Conservation (phyloP, 2,113 vertebrate species). For the Ammodytes dubius region DNA sequence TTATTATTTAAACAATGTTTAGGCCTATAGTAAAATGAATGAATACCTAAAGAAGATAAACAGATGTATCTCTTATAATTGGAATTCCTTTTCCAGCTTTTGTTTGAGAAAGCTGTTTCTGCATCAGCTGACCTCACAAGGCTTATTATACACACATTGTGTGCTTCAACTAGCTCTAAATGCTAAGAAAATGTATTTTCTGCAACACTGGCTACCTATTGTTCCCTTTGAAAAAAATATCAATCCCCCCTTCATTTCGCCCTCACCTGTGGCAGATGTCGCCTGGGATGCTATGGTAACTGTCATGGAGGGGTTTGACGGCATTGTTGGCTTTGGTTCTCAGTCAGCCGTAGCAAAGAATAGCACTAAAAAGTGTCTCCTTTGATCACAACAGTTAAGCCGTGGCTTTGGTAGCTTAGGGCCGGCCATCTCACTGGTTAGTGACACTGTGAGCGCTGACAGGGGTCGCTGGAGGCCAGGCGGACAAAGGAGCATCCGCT, state of each 20-base stretch:
- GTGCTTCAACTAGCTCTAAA: constrained; percentile 7
- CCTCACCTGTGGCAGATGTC: constrained; percentile 42
- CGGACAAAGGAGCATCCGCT: constrained; percentile 21
- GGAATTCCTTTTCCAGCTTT: not conserved
- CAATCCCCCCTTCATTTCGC: not conserved
- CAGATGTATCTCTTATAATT: too few relatives aligned
- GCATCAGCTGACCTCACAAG: not conserved
- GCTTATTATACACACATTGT: not conserved
- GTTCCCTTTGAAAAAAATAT: not conserved
- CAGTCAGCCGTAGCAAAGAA: constrained; percentile 36
- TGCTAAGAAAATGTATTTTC: constrained; percentile 18
- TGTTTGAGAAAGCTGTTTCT: not conserved
- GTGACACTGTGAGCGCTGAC: not conserved
- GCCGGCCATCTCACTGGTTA: constrained; percentile 11
- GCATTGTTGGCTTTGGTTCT: constrained; percentile 12
- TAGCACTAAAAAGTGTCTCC: constrained; percentile 9
- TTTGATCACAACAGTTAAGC: constrained; percentile 19
- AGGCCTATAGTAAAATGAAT: too few relatives aligned
- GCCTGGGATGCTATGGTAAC: constrained; percentile 69
- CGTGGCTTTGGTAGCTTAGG: not conserved
- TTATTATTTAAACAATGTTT: too few relatives aligned
- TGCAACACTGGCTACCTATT: constrained; percentile 28
- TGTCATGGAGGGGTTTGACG: constrained; percentile 24
- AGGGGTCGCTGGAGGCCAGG: constrained; percentile 11
- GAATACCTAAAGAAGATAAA: too few relatives aligned